Percentiles rank a stretch among this genome's conserved stretches.
Evolutionary conservation across 2,888 invertebrate species (phyloP).

Genomic region (Zygothrica quintamaculata): DNA sequence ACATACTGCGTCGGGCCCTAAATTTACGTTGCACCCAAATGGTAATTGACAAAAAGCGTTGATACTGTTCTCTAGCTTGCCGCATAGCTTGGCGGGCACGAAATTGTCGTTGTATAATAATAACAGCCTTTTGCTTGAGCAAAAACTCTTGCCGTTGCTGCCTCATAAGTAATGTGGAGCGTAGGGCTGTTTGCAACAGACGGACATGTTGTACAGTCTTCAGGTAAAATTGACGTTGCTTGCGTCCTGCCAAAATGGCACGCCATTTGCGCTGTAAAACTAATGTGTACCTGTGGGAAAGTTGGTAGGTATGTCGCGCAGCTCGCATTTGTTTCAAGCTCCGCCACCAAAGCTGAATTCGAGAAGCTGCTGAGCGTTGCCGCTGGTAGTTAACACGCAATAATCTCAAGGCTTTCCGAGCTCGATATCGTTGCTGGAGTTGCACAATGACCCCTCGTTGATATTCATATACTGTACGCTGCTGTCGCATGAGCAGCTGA

Average conservation of each 20-base stretch:
- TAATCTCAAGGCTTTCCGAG: slow-evolving; percentile 67
- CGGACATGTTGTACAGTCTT: slow-evolving; percentile 35
- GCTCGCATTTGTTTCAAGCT: slow-evolving; percentile 43
- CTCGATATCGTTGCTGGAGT: slow-evolving; percentile 81
- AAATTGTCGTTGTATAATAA: slow-evolving; percentile 83
- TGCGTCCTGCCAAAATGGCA: slow-evolving; percentile 75
- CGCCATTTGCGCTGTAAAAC: slow-evolving; percentile 79
- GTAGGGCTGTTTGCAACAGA: slow-evolving; percentile 83
- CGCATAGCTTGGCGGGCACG: slow-evolving; percentile 81
- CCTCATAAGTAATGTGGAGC: slow-evolving; percentile 69
- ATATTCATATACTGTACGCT: slow-evolving; percentile 39
- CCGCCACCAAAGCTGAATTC: slow-evolving; percentile 76
- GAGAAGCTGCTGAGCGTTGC: slow-evolving; percentile 52
- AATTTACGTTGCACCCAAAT: slow-evolving; percentile 80
- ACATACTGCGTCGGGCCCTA: slow-evolving; percentile 75
- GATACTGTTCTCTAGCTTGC: slow-evolving; percentile 70
- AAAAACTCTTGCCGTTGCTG: slow-evolving; percentile 42
- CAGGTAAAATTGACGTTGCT: slow-evolving; percentile 45
- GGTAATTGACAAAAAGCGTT: slow-evolving; percentile 70
- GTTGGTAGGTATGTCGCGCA: slow-evolving; percentile 39
- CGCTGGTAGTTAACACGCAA: slow-evolving; percentile 50
- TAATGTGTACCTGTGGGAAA: slow-evolving; percentile 47
- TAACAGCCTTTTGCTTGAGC: slow-evolving; percentile 27
- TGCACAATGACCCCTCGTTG: slow-evolving; percentile 67
- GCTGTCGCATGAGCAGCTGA: slow-evolving; percentile 54